These are phyloP conservation scores for Tricholaema leucomelas DNA, from an alignment of 2,113 vertebrate genomes.

Conservation along the genomic window DNA sequence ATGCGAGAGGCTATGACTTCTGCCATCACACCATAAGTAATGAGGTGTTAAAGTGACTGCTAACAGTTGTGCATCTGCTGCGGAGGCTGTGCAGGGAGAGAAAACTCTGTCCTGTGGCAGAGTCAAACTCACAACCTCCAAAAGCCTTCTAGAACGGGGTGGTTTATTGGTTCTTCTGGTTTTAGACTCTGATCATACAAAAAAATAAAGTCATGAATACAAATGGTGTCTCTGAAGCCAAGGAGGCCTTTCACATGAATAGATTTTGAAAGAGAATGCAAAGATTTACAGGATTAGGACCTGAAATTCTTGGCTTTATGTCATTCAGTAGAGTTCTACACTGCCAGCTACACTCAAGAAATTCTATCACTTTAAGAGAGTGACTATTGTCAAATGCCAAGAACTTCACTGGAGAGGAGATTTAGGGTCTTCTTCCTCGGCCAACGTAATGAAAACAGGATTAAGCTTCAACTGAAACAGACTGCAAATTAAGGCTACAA, in stretches of 20 bases:
- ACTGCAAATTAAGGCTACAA: not conserved
- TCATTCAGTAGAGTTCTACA: not conserved
- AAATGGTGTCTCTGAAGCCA: not conserved
- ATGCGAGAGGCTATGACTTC: conserved; percentile 26
- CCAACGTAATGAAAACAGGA: not conserved
- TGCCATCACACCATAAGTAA: conserved; percentile 50
- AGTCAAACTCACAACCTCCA: conserved; percentile 14
- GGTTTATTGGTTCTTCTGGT: not conserved
- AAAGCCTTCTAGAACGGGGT: not conserved
- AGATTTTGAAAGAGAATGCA: conserved; percentile 3
- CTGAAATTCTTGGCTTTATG: conserved; percentile 24
- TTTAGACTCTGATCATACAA: not conserved
- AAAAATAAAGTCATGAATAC: not conserved
- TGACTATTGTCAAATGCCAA: not conserved
- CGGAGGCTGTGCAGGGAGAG: not conserved
- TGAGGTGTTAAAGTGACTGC: conserved; percentile 40
- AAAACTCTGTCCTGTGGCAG: not conserved
- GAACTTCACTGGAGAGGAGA: not conserved
- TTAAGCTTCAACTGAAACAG: not conserved
- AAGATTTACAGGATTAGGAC: conserved; percentile 17
- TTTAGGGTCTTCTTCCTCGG: not conserved
- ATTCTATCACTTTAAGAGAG: not conserved
- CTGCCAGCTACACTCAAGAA: not conserved
- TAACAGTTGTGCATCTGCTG: conserved; percentile 36
- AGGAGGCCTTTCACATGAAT: not conserved